Base-by-base conservation (phyloP, 2,888 invertebrate species). In the Dryadula phaetusa region DNA sequence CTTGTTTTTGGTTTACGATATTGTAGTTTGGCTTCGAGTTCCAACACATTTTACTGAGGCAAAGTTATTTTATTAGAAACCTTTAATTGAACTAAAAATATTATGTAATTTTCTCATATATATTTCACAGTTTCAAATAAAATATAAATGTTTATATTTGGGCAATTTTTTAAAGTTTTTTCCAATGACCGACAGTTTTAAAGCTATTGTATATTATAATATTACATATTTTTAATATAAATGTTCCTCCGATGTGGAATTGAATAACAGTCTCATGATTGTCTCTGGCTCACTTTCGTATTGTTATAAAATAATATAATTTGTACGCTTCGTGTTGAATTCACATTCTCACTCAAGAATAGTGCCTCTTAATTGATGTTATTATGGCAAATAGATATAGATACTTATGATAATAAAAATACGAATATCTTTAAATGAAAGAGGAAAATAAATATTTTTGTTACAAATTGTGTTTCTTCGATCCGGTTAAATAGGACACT, bases 1-100 rank as follows among this genome's bases (percentile, higher is more conserved):
- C 83, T 83, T 83, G 86, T 65, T 88, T 80, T 82, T 84, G 82
- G 75, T 91, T 92, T 91, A 92, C 80, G 88, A 76, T 70, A 79
- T 76, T 79, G 75, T 83, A 85, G 85, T 89, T 88, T 86, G 82
- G 86, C 83, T 84, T 79, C 42, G 81, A 78, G n/a, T 32, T 65
- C 32, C 18, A 49, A 22, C n/a, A 58, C n/a, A 49, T 1, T 42
- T 49, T 42, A 52, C 34, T 47, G 49, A 2, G 47, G 22, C 44
- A 12, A 47, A 34, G 12, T 34, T 32, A 46, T 54, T 64, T 56
- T 64, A 54, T 14, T 34, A 64, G 25, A 14, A 22, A 22, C 14
- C 25, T 49, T 5, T 32, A 8, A 16, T 37, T 40, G 14, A 22
- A 3, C 7, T 20, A 49, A 37, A 54, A 22, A 32, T 16, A n/a